Base-by-base conservation (phyloP, 2,888 invertebrate genomes). In the Melanostoma scalare region DNA sequence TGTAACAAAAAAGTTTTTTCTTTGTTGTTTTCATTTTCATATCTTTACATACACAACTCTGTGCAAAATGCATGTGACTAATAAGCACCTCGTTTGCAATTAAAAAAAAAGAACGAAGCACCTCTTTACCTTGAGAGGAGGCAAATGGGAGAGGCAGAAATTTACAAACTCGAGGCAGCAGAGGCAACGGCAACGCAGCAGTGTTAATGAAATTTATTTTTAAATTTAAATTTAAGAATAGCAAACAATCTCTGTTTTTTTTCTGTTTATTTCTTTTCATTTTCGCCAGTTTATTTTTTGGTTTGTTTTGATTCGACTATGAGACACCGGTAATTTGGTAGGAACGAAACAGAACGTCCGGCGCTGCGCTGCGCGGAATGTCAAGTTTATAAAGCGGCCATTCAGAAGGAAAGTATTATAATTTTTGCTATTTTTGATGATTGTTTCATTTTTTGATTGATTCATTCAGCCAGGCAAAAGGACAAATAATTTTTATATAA, bases 1-100 rank as follows among this genome's bases (percentile, higher is more conserved):
- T 68, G 60, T 38, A 55, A 67, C 42, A 20, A 20, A 20, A 36
- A 35, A 38, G 50, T 8, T n/a, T 36, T 10, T 78, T 60, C 46
- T 67, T 65, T 72, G 69, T 71, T 65, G 48, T 60, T 36, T 61
- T 56, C 55, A 80, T 60, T 36, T 61, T 56, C 55, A 80, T 56
- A 69, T 63, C 38, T 65, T 65, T 63, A 38, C 38, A 46, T 48
- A 61, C 58, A 36, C 48, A 69, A 50, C 33, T 58, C 58, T 50
- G 52, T 63, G 55, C 55, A 73, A 60, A 67, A 44, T 63, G 63
- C 61, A 73, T 77, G 55, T 84, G 82, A 78, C 82, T 84, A 84
- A 78, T 78, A 84, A 78, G 82, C 82, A 84, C 78, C 78, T 78
- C 78, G 78, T 74, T 84, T 74, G 78, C 73, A 31, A 78, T 74